Evolutionary conservation across 2,113 vertebrate genomes (phyloP).

Genomic region (Andinoacara biseriatus): DNA sequence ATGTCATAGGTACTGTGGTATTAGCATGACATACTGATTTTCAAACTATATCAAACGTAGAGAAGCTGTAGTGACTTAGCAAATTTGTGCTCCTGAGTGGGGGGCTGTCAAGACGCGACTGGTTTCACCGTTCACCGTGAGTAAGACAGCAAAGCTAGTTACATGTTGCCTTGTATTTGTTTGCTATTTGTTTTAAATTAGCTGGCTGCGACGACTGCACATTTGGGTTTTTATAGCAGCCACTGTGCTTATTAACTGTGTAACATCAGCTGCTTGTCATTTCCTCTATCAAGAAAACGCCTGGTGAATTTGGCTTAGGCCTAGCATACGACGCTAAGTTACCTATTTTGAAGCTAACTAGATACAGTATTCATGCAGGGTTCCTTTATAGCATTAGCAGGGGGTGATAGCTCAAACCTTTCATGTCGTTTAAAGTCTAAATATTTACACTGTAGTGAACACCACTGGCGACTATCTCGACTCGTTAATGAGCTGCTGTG

Average conservation of each 20-base stretch:
- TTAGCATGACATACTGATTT: slow-evolving; percentile 42
- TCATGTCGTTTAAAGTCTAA: neutral
- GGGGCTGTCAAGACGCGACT: slow-evolving; percentile 43
- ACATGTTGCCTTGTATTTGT: neutral
- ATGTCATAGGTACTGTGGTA: neutral
- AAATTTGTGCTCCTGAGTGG: slow-evolving; percentile 8
- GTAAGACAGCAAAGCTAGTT: slow-evolving; percentile 28
- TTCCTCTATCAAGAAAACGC: neutral
- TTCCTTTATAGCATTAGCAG: neutral
- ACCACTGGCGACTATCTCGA: neutral
- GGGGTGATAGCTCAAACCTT: neutral
- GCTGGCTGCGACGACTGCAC: neutral
- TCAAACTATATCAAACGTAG: neutral
- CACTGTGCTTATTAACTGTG: neutral
- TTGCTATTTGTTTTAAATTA: neutral
- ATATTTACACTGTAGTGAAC: neutral
- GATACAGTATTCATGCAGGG: neutral
- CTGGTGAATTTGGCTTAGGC: slow-evolving; percentile 39
- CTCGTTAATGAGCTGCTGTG: slow-evolving; percentile 17
- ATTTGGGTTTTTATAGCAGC: neutral
- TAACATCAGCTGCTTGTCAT: neutral
- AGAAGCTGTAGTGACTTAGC: slow-evolving; percentile 43
- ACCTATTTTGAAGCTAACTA: neutral
- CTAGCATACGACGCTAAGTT: slow-evolving; percentile 40
- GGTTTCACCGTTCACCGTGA: slow-evolving; percentile 63